These are phyloP conservation scores for Volucella inflata DNA, from an alignment of 2,888 invertebrate species.

Conservation along the genomic window DNA sequence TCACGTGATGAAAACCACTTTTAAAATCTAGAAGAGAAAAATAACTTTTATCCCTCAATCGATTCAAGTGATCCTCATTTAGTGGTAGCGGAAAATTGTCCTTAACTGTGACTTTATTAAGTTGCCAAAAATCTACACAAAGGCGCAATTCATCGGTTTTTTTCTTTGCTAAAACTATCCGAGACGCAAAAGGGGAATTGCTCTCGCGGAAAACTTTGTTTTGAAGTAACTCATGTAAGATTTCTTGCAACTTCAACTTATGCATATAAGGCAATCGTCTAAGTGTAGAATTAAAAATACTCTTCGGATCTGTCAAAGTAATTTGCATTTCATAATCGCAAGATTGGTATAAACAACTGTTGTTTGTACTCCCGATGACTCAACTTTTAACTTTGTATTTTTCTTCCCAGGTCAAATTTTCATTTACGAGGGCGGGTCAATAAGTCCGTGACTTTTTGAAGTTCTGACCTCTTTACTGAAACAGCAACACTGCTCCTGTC, in stretches of 20 bases:
- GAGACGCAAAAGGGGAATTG: constrained; percentile 31
- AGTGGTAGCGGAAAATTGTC: constrained; percentile 40
- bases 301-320: constrained; percentile 24
- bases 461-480: too few relatives aligned
- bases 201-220: too few relatives aligned
- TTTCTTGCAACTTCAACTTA: constrained; percentile 29
- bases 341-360: background rate
- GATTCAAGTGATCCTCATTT: constrained; percentile 29
- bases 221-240: too few relatives aligned
- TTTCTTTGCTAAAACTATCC: too few relatives aligned
- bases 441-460: too few relatives aligned
- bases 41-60: constrained; percentile 15
- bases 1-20: too few relatives aligned
- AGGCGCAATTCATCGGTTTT: too few relatives aligned
- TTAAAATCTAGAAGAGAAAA: constrained; percentile 28
- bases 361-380: constrained; percentile 21
- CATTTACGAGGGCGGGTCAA: too few relatives aligned
- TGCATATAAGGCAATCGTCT: constrained; percentile 34
- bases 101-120: constrained; percentile 30
- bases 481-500: too few relatives aligned
- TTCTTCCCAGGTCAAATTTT: constrained; percentile 28
- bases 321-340: constrained; percentile 40
- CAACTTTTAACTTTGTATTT: constrained; percentile 22
- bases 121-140: too few relatives aligned
- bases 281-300: constrained; percentile 46